Evolutionary conservation across 2,797 vertebrate genomes (phyloP).

Genomic region (Rhodeus uyekii): DNA sequence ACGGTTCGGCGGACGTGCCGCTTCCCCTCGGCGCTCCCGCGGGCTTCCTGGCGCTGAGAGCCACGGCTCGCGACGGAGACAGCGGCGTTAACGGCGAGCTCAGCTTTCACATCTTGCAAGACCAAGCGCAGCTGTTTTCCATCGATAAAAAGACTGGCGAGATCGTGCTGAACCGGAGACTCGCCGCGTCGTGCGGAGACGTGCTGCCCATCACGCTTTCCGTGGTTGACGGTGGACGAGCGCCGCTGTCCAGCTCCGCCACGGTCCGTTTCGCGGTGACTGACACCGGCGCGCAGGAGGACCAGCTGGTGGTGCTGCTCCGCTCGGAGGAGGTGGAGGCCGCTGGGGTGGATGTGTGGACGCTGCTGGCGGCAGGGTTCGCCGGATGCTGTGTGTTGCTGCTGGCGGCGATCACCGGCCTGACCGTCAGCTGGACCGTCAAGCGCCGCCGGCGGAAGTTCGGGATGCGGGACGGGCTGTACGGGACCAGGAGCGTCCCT

Average conservation of each 20-base stretch:
- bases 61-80: slow-evolving; percentile 70
- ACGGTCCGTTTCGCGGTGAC: slow-evolving; percentile 69
- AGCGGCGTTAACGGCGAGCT: slow-evolving; percentile 67
- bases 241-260: slow-evolving; percentile 62
- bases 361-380: slow-evolving; percentile 70
- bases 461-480: slow-evolving; percentile 57
- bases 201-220: slow-evolving; percentile 66
- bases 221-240: slow-evolving; percentile 69
- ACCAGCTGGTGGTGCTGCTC: slow-evolving; percentile 69
- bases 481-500: slow-evolving; percentile 63
- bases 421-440: slow-evolving; percentile 69
- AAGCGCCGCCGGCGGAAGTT: slow-evolving; percentile 57
- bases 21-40: slow-evolving; percentile 64
- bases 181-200: slow-evolving; percentile 64
- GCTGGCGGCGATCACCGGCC: slow-evolving; percentile 70
- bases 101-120: slow-evolving; percentile 66
- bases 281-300: slow-evolving; percentile 69
- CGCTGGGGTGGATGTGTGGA: slow-evolving; percentile 61
- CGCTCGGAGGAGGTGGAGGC: slow-evolving; percentile 55
- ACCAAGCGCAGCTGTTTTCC: slow-evolving; percentile 65
- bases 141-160: slow-evolving; percentile 70
- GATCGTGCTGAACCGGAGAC: slow-evolving; percentile 67
- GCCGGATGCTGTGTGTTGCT: slow-evolving; percentile 72
- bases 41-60: slow-evolving; percentile 68
- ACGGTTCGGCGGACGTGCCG: slow-evolving; percentile 68